Conservation (phyloP, 2,113 vertebrate genomes). For the Solea senegalensis region DNA sequence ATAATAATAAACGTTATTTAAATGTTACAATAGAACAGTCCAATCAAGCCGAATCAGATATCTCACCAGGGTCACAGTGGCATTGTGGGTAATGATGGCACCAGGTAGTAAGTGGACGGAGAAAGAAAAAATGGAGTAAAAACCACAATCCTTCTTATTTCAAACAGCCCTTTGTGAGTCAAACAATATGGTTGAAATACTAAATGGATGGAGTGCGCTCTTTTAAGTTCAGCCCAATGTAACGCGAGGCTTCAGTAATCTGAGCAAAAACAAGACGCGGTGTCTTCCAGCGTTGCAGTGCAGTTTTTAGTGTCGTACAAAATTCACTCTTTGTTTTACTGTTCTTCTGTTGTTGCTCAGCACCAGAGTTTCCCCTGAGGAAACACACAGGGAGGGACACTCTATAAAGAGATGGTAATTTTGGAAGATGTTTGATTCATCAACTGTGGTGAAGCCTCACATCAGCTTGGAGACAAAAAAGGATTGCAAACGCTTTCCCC, state of each 20-base stretch:
- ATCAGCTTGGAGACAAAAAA: neutral
- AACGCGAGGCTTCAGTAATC: neutral
- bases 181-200: too few relatives aligned
- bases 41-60: too few relatives aligned
- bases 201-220: neutral
- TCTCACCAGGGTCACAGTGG: neutral
- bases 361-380: constrained; percentile 13
- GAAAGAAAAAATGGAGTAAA: neutral
- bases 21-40: too few relatives aligned
- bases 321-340: constrained; percentile 13
- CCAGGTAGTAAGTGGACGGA: neutral
- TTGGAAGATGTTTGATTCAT: constrained; percentile 5
- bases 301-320: neutral
- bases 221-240: constrained; percentile 1
- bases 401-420: constrained; percentile 14
- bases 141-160: neutral
- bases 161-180: too few relatives aligned
- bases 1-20: too few relatives aligned
- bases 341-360: constrained; percentile 6
- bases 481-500: too few relatives aligned
- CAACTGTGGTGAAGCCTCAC: constrained; percentile 3
- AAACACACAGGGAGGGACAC: constrained; percentile 9
- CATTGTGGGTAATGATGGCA: neutral
- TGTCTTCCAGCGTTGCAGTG: neutral
- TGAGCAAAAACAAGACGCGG: constrained; percentile 1